Evolutionary conservation across 2,113 vertebrate genomes (phyloP), one percentile per base, ranked within the genome.

Genomic region (Gasterosteus aculeatus): DNA sequence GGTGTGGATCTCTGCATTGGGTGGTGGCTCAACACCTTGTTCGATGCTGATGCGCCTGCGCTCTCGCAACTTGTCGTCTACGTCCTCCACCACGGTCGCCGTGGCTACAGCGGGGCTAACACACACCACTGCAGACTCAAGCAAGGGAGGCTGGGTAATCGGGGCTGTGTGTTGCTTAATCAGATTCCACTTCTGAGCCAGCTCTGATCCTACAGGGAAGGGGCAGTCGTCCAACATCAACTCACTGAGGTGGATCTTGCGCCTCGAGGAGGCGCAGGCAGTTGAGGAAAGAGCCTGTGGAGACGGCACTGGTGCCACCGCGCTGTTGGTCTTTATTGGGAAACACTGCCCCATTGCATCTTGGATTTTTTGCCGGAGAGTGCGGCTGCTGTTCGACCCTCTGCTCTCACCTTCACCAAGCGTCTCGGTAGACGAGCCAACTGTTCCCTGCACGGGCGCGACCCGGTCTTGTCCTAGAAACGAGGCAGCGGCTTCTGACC

Each of bases 81-180:
- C 95, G 0, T 96, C 95, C 65, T 96, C 95, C 18, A 93, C 84
- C 3, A 82, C 68, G 0, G 79, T n/a, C 0, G 87, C 51, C 60
- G 78, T 68, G 18, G 80, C 61, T 16, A 88, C 38, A 15, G 83
- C 42, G 0, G 88, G 76, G 16, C 84, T 77, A 7, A 61, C 81
- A 56, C 80, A 81, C 10, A 81, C 87, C 0, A 85, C 87, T 38
- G 88, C 31, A 1, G 92, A 61, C 44, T 95, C 94, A 1, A 94
- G 84, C 44, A 91, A 35, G 5, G 93, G 91, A 4, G 90, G 81
- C 83, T 94, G 94, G 1, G 93, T 93, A 35, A 96, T 93, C 10
- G 95, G 95, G 19, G 93, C 95, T 0, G 95, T 96, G 93, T 95
- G 95, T 78, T 95, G 95, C 81, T 96, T 96, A 75, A 96, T 95